phyloP scores from a whole-genome alignment of 2,797 vertebrate species.

The Cyprinodon diabolis region DNA sequence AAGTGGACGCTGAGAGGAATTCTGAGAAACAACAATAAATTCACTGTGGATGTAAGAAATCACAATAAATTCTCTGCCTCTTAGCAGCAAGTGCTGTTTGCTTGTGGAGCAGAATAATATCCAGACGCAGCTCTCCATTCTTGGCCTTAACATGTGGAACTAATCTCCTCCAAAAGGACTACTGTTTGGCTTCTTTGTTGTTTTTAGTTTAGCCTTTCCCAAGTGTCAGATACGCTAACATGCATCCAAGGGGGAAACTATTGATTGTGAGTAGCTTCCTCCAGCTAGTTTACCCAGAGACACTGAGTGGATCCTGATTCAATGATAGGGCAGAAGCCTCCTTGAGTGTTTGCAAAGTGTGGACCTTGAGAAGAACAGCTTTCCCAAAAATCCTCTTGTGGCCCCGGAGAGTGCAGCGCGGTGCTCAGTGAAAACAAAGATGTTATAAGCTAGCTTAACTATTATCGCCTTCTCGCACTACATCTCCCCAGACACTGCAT shows the following conservation, averaged over 20 bases:
- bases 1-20: constrained; percentile 75
- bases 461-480: constrained; percentile 85
- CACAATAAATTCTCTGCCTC: constrained; percentile 77
- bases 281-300: constrained; percentile 40
- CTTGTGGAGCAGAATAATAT: constrained; percentile 72
- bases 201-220: constrained; percentile 55
- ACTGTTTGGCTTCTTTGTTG: constrained; percentile 71
- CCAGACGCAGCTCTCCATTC: constrained; percentile 72
- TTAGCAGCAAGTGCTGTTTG: constrained; percentile 70
- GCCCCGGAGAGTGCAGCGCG: constrained; percentile 76
- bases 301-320: constrained; percentile 62
- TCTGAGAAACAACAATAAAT: constrained; percentile 79
- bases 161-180: constrained; percentile 76
- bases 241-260: constrained; percentile 60
- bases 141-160: constrained; percentile 79
- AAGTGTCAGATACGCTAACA: constrained; percentile 61
- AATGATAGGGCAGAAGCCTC: constrained; percentile 64
- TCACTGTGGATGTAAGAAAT: constrained; percentile 74
- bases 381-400: constrained; percentile 78
- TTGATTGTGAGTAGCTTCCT: constrained; percentile 45
- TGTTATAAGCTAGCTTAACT: constrained; percentile 86
- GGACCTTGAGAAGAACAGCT: constrained; percentile 77
- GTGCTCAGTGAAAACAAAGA: constrained; percentile 84
- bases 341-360: constrained; percentile 70
- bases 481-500: constrained; percentile 91